phyloP scores from a whole-genome alignment of 2,113 vertebrate species.

The Cnemophilus loriae region DNA sequence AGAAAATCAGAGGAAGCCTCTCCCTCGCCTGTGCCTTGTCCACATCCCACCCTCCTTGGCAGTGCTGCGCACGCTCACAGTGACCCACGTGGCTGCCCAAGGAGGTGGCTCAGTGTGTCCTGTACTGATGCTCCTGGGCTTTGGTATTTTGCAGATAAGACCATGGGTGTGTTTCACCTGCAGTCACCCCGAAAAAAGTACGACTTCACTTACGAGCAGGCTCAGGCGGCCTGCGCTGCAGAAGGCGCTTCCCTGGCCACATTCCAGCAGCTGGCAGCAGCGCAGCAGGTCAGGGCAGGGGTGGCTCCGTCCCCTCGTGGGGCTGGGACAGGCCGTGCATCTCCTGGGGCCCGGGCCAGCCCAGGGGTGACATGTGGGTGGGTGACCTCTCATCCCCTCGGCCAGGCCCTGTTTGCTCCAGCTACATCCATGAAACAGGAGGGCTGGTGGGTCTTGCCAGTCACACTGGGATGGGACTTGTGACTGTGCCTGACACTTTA shows the following conservation, averaged over 20 bases:
- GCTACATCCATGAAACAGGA: background rate
- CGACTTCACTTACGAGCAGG: slow-evolving; percentile 81
- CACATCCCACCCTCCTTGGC: background rate
- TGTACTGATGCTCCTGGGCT: background rate
- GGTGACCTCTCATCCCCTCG: background rate
- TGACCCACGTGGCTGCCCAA: fast-evolving
- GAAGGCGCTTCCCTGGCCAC: slow-evolving; percentile 83
- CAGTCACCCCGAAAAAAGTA: slow-evolving; percentile 82
- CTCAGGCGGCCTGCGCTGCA: slow-evolving; percentile 72
- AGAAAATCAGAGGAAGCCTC: background rate
- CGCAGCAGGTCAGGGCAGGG: slow-evolving; percentile 82
- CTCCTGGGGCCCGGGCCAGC: background rate
- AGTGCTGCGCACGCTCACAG: background rate
- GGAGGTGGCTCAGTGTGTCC: background rate
- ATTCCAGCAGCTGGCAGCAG: slow-evolving; percentile 82
- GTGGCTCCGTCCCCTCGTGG: fast-evolving
- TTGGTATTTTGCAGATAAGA: slow-evolving; percentile 76
- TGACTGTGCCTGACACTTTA: background rate
- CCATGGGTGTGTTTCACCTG: slow-evolving; percentile 88
- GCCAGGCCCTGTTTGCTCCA: background rate
- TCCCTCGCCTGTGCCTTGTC: background rate
- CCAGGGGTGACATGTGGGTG: background rate
- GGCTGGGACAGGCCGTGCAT: background rate
- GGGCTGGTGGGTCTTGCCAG: background rate
- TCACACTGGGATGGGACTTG: background rate